phyloP scores from a whole-genome alignment of 2,888 invertebrate species.

The Heterodera filipjevi region DNA sequence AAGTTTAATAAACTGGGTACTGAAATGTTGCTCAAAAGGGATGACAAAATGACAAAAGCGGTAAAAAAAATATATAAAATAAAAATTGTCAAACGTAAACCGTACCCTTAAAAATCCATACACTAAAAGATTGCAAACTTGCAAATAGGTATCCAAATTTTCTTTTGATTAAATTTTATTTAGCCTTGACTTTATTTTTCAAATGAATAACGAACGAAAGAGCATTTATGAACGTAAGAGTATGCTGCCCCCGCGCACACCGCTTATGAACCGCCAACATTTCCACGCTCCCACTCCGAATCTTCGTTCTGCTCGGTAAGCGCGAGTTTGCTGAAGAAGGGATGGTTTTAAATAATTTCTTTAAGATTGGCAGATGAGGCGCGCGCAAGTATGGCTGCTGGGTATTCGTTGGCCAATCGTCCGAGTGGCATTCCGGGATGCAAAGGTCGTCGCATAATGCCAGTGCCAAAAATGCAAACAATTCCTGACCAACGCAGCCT shows the following conservation, averaged over 20 bases:
- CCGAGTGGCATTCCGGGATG: constrained; percentile 27
- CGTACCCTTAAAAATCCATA: too few species aligned
- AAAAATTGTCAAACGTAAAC: too few species aligned
- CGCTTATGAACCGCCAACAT: neutral
- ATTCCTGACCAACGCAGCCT: constrained; percentile 24
- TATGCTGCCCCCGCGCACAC: neutral
- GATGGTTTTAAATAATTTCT: neutral
- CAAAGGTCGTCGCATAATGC: neutral
- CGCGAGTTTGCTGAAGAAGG: neutral
- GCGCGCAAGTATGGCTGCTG: constrained; percentile 27
- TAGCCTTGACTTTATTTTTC: too few species aligned
- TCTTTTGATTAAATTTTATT: too few species aligned
- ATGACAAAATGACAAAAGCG: too few species aligned
- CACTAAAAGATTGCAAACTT: too few species aligned
- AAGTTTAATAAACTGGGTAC: too few species aligned
- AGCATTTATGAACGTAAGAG: neutral
- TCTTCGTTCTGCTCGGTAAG: neutral
- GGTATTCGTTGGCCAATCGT: constrained; percentile 5
- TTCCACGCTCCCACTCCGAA: neutral
- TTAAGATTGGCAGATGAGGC: constrained; percentile 21
- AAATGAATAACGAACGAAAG: constrained; percentile 1
- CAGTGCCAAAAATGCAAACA: constrained; percentile 9
- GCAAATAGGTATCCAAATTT: too few species aligned
- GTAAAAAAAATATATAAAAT: too few species aligned
- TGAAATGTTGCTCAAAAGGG: too few species aligned